Base-by-base conservation (phyloP, 2,797 vertebrate genomes). In the Mareca penelope region DNA sequence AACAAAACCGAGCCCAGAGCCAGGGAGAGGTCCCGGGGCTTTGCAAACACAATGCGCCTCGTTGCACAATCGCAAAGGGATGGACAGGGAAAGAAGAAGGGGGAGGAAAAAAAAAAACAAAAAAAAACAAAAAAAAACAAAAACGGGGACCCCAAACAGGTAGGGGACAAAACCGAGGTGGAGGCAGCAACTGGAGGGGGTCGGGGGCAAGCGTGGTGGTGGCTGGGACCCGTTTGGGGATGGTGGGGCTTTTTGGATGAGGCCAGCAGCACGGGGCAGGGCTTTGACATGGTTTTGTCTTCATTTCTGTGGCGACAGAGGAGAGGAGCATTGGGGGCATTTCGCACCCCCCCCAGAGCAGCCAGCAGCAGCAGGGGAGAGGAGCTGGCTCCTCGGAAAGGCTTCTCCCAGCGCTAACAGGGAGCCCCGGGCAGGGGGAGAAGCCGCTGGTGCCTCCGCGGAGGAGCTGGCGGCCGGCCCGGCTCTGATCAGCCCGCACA, bases 121-220 rank as follows among this genome's bases (percentile, higher is more conserved):
- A 40, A 31, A 35, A 5, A 48, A 6, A 39, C 24, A 35, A 7
- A 37, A 37, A 37, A 0, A 44, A 44, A 5, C 1, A 39, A 0
- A 44, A 46, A 3, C 1, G 9, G 37, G 26, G 35, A 22, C 35
- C 46, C 44, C 21, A 6, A 1, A 39, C 31, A 17, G 80, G 14
- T 28, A 63, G 22, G 19, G 28, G 29, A 46, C 22, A 13, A 53
- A 33, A 48, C 39, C 0, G 2, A 53, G 57, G 26, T 22, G 22
- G 48, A 33, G 56, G 28, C 61, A 61, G 69, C 65, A 5, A 52
- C 59, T 4, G 6, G n/a, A 56, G 35, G 17, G 37, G 12, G 8
- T 48, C 12, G 2, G 9, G 16, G 14, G 19, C 0, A 3, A 21
- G 29, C 0, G 0, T 7, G 12, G 13, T 33, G 68, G 42, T 3